A percentile compares a stretch with the other conserved stretches of the same genome.
These are phyloP conservation scores for Hippasteria phrygiana DNA, from an alignment of 53 echinoderm and acorn worm species.

Conservation along the genomic window DNA sequence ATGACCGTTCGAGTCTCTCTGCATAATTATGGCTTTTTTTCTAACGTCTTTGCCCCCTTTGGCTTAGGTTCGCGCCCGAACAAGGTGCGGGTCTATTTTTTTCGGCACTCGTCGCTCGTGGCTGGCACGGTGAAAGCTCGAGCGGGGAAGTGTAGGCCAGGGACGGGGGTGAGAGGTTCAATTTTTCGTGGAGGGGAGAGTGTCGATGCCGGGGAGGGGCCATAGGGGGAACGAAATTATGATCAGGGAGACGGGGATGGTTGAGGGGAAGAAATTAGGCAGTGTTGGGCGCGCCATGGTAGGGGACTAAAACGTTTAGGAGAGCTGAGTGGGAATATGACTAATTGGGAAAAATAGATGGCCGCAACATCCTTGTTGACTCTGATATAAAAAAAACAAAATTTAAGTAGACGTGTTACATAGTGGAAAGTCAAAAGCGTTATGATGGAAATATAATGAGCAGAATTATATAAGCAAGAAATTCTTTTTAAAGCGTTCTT, in stretches of 20 bases:
- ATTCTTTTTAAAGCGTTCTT: too few relatives aligned
- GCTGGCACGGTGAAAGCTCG: neutral
- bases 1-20: neutral
- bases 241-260: neutral
- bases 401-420: too few relatives aligned
- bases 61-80: neutral
- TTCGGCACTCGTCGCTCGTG: conserved; percentile 1
- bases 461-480: too few relatives aligned
- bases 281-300: neutral
- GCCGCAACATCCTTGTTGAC: too few relatives aligned
- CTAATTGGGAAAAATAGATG: too few relatives aligned
- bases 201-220: neutral
- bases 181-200: neutral
- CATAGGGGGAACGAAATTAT: neutral
- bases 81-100: conserved; percentile 54
- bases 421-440: too few relatives aligned
- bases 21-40: conserved; percentile 58
- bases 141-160: neutral
- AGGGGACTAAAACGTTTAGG: neutral
- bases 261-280: conserved; percentile 9
- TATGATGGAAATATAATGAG: too few relatives aligned
- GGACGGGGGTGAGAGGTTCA: conserved; percentile 18
- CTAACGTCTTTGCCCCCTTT: neutral
- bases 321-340: too few relatives aligned
- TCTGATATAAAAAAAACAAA: too few relatives aligned